Evolutionary conservation across 2,888 invertebrate species (phyloP), one percentile per base, ranked within the genome.

Genomic region (Ommatoiulus sabulosus): DNA sequence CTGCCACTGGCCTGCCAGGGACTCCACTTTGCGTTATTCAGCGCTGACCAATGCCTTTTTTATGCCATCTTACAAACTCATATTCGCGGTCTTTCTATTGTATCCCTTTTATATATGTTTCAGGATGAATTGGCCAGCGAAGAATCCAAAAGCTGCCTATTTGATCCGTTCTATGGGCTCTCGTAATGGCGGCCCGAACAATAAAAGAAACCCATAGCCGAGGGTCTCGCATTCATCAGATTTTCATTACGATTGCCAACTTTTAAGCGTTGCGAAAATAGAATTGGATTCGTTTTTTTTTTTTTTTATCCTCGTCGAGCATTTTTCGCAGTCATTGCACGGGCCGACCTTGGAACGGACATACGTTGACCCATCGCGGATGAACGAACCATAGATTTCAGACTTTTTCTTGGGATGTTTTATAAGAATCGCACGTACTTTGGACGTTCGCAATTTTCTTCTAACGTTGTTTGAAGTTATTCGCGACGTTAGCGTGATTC

Each of bases 221-320:
- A 80, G 80, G 80, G 35, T 8, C 80, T 80, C 80, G 10, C 80
- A 80, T 80, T 80, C 80, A 80, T 80, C 80, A 80, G 80, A 80
- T 80, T 80, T 80, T 80, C 80, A 80, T 80, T 80, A 80, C 80
- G 80, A 80, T 80, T 80, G 80, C 35, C 80, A 80, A 80, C 80
- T 80, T 80, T 80, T 80, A 80, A 80, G 80, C 80, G 80, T 80
- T 80, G 80, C 80, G 80, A 80, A 80, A 80, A 80, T 80, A 80
- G 80, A 80, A 80, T 80, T 80, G 80, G 80, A 20, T 12, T 35
- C 80, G 72, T 20, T 72, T 80, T 46, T n/a, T 57, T 80, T 80
- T 80, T n/a, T n/a, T n/a, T n/a, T n/a, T n/a, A 80, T 80, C 6
- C 15, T 10, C 35, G 80, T 15, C 12, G 80, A 20, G 6, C 80